Percentiles rank a stretch among this genome's conserved stretches.
phyloP scores from a whole-genome alignment of 2,888 invertebrate species.

The Melangyna quadrimaculata region DNA sequence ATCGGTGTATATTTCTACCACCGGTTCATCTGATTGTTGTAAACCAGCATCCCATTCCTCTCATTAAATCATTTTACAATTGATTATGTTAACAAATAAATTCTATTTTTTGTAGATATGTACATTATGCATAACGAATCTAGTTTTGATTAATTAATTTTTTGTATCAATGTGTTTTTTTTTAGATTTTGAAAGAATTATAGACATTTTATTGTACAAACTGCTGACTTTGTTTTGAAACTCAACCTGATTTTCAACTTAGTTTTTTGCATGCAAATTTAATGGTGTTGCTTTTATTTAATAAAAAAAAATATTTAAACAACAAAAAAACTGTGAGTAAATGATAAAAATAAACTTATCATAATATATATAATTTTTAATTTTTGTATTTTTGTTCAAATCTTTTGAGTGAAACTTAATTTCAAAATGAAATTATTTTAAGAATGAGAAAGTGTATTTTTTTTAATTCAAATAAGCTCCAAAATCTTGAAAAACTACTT shows the following conservation, averaged over 20 bases:
- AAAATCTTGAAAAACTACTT: background rate
- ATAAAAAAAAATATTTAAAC: background rate
- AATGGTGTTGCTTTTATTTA: background rate
- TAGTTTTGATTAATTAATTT: background rate
- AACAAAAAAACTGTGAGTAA: background rate
- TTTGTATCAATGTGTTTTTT: background rate
- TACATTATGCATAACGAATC: background rate
- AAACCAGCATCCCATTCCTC: too few relatives aligned
- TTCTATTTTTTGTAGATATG: background rate
- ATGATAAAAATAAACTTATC: background rate
- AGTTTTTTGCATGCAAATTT: slow-evolving; percentile 1
- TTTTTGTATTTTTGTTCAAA: too few relatives aligned
- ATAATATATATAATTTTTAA: background rate
- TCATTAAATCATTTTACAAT: background rate
- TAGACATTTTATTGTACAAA: slow-evolving; percentile 8
- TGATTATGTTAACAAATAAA: background rate
- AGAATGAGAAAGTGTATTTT: background rate
- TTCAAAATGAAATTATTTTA: background rate
- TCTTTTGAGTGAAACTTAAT: background rate
- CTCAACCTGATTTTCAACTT: slow-evolving; percentile 2
- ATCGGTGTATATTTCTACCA: too few relatives aligned
- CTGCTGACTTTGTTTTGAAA: background rate
- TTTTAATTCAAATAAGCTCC: background rate
- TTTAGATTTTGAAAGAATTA: slow-evolving; percentile 12
- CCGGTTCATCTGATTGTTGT: too few relatives aligned